Conservation (phyloP, 2,797 vertebrate genomes). For the Zalophus californianus region DNA sequence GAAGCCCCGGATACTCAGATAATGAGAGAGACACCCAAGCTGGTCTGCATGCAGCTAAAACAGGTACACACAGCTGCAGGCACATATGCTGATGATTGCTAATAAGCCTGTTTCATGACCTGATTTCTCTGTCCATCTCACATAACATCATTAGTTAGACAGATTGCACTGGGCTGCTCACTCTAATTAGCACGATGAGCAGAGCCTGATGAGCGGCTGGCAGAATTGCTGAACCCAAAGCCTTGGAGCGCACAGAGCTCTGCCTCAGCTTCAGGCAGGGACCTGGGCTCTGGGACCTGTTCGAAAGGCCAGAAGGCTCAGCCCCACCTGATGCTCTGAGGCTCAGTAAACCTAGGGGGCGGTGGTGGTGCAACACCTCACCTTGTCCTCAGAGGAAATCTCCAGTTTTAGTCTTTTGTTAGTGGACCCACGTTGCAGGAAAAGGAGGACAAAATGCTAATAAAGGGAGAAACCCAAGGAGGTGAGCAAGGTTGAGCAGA, state of each 20-base stretch:
- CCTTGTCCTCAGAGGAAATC: neutral
- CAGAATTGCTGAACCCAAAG: neutral
- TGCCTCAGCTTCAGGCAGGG: neutral
- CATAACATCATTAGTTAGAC: slow-evolving; percentile 11
- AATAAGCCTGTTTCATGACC: slow-evolving; percentile 2
- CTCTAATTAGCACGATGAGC: neutral
- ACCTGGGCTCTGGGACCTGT: neutral
- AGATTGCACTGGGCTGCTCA: neutral
- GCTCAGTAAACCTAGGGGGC: neutral
- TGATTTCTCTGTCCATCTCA: slow-evolving; percentile 7
- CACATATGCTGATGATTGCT: neutral
- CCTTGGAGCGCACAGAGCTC: neutral
- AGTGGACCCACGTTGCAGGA: neutral
- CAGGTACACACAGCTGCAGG: neutral
- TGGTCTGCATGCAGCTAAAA: neutral
- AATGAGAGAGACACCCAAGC: neutral
- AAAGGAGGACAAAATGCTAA: neutral
- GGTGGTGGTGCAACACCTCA: neutral
- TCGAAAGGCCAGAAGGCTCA: accelerated
- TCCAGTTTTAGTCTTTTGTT: neutral
- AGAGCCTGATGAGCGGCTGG: neutral
- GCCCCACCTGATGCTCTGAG: no score
- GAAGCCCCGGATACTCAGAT: neutral
- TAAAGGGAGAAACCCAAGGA: accelerated
- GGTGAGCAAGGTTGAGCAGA: no score